A percentile compares a stretch with the other conserved stretches of the same genome.
Conservation (phyloP, 2,888 invertebrate species). For the Oscheius sp. region DNA sequence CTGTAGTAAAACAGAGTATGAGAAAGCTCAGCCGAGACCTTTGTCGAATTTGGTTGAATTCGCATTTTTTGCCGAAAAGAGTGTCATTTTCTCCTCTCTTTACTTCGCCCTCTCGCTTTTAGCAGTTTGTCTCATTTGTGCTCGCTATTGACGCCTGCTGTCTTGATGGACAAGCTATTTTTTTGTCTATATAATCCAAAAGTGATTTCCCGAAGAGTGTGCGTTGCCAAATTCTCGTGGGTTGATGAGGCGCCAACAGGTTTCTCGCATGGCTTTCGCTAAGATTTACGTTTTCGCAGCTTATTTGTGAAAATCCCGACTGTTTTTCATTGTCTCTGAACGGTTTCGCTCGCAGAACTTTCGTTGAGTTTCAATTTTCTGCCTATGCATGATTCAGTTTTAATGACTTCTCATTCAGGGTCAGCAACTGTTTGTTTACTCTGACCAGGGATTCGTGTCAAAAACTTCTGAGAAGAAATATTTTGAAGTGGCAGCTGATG, state of each 20-base stretch:
- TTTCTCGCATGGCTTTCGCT: conserved; percentile 14
- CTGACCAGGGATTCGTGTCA: conserved; percentile 22
- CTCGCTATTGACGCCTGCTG: conserved; percentile 1
- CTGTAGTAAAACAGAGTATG: too few relatives aligned
- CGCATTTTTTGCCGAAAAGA: neutral
- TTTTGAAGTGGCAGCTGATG: conserved; percentile 1
- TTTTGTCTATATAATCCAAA: too few relatives aligned
- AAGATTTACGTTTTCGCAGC: conserved; percentile 31
- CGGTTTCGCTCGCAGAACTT: conserved; percentile 1
- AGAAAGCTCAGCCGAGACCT: conserved; percentile 2
- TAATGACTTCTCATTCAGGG: neutral
- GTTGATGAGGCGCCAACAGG: conserved; percentile 19
- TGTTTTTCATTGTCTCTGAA: neutral
- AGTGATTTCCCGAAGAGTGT: too few relatives aligned
- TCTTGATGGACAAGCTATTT: conserved; percentile 5
- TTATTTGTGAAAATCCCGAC: conserved; percentile 26
- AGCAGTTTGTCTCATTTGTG: conserved; percentile 25
- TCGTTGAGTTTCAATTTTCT: too few relatives aligned
- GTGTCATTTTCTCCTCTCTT: conserved; percentile 6
- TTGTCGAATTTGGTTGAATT: neutral
- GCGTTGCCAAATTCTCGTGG: neutral
- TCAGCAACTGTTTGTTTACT: conserved; percentile 15
- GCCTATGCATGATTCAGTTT: too few relatives aligned
- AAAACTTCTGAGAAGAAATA: neutral
- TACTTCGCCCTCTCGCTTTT: neutral